Evolutionary conservation across 2,888 invertebrate genomes (phyloP).

Genomic region (Apantesis nais): DNA sequence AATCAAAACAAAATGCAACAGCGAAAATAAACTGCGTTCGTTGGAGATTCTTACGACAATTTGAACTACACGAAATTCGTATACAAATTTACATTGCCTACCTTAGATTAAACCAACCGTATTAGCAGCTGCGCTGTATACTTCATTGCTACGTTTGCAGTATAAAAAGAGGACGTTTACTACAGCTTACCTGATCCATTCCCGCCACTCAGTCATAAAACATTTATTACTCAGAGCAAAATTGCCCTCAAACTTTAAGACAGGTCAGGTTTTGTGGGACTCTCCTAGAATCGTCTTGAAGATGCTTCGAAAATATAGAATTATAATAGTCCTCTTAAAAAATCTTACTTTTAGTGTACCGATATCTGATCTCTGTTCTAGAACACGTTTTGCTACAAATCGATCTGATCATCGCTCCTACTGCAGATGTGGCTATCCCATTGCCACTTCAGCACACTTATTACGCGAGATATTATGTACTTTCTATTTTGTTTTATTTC

Average conservation of each 20-base stretch:
- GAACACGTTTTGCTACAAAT: no score
- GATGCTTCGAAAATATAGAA: no score
- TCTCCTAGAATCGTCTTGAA: not conserved
- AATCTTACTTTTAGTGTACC: no score
- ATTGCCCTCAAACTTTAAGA: not conserved
- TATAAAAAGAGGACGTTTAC: conserved; percentile 1
- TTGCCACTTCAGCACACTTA: no score
- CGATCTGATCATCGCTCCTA: no score
- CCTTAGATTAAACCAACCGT: not conserved
- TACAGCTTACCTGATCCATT: not conserved
- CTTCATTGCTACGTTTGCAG: not conserved
- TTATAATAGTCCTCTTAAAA: no score
- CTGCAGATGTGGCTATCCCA: no score
- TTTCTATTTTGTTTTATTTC: not conserved
- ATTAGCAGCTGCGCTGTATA: not conserved
- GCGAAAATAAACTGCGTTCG: not conserved
- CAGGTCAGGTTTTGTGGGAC: not conserved
- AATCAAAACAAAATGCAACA: not conserved
- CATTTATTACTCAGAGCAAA: not conserved
- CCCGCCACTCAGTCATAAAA: not conserved
- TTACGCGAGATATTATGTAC: not conserved
- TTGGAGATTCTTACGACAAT: not conserved
- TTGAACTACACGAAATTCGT: not conserved
- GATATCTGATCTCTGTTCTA: no score
- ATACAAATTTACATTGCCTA: not conserved